Evolutionary conservation across 2,113 vertebrate species (phyloP).

Genomic region (Patagioenas fasciata): DNA sequence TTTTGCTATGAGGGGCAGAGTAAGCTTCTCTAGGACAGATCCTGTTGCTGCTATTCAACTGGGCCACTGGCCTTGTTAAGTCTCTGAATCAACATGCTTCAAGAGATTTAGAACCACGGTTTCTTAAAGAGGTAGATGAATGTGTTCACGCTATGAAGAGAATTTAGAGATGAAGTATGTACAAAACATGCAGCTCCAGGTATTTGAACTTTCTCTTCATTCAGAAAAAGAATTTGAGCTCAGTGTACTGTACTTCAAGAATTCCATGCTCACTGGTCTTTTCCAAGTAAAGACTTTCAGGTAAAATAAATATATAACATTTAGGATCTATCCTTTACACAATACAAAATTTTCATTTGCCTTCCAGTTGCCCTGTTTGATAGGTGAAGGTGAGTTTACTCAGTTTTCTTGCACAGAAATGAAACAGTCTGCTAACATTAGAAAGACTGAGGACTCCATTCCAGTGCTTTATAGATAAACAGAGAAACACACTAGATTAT

Average conservation of each 20-base stretch:
- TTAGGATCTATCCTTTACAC: neutral
- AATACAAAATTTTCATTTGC: neutral
- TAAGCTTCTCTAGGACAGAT: neutral
- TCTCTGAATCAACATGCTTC: neutral
- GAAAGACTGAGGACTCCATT: neutral
- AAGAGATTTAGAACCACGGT: neutral
- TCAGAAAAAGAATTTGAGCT: neutral
- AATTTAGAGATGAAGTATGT: neutral
- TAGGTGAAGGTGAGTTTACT: neutral
- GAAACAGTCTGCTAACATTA: neutral
- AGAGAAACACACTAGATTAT: neutral
- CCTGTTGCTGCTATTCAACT: neutral
- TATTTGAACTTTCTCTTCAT: neutral
- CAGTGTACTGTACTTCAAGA: neutral
- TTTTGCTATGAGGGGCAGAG: neutral
- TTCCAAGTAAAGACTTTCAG: neutral
- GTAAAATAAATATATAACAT: neutral
- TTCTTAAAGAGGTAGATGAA: neutral
- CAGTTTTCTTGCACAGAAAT: slow-evolving; percentile 2
- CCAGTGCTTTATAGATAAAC: neutral
- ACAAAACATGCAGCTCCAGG: neutral
- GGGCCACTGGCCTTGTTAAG: neutral
- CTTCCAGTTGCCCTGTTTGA: slow-evolving; percentile 18
- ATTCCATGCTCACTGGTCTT: neutral
- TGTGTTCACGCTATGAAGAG: neutral